Percentiles rank a stretch among this genome's conserved stretches.
These are phyloP conservation scores for Dysmachus trigonus DNA, from an alignment of 2,888 invertebrate genomes.

Conservation along the genomic window DNA sequence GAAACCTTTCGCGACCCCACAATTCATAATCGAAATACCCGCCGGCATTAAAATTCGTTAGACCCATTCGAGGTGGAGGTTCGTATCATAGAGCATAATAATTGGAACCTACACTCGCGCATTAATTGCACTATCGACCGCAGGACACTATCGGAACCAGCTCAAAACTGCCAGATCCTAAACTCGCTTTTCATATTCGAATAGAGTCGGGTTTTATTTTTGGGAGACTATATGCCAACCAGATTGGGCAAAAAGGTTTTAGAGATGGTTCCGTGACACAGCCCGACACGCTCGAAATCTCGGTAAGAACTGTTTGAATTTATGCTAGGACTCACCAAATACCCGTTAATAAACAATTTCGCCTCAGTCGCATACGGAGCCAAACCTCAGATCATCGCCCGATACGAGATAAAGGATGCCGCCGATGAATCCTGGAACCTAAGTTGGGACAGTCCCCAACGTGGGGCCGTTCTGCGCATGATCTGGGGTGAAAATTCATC, in stretches of 20 bases:
- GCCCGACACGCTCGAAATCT: conserved; percentile 25
- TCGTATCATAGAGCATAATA: not conserved
- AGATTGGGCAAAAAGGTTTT: not conserved
- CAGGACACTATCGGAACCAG: not conserved
- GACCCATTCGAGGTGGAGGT: not conserved
- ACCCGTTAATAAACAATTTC: conserved; percentile 33
- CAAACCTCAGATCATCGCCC: conserved; percentile 22
- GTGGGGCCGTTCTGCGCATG: not conserved
- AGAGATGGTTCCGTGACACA: not conserved
- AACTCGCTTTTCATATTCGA: not conserved
- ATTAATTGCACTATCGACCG: not conserved
- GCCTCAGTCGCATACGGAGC: conserved; percentile 5
- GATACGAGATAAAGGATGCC: conserved; percentile 14
- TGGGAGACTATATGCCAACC: not conserved
- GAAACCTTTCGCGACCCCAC: not conserved
- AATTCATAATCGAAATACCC: not conserved
- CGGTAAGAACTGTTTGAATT: conserved; percentile 30
- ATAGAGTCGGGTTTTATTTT: not conserved
- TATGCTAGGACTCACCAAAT: conserved; percentile 13
- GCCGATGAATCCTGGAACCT: conserved; percentile 1
- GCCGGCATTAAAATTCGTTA: not conserved
- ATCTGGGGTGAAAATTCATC: not conserved
- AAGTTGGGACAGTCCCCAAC: not conserved
- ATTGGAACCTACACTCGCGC: not conserved
- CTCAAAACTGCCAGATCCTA: not conserved